Conservation (phyloP, 2,797 vertebrate species). For the Mus caroli region DNA sequence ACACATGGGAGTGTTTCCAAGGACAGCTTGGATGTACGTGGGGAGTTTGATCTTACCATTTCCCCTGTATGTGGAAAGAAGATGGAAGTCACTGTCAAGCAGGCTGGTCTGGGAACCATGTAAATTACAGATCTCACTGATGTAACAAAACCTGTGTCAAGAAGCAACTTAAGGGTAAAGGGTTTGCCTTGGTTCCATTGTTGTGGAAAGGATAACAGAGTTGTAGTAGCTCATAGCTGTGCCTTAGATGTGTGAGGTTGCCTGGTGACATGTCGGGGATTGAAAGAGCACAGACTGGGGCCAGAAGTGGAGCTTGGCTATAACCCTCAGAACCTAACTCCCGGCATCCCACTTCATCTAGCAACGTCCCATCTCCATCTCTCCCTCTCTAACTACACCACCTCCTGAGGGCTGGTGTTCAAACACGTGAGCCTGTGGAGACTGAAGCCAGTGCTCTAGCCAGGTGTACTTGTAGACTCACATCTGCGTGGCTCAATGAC, state of each 20-base stretch:
- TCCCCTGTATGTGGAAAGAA: not conserved
- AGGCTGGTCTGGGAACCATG: not conserved
- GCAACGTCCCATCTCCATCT: not conserved
- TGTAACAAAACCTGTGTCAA: not conserved
- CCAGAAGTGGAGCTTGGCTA: too few relatives aligned
- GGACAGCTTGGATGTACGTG: not conserved
- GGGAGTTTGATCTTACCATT: not conserved
- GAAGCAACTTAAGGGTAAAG: not conserved
- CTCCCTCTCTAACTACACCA: not conserved
- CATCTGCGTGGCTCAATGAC: accelerated
- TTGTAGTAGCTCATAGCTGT: too few relatives aligned
- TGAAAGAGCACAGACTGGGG: too few relatives aligned
- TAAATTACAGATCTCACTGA: not conserved
- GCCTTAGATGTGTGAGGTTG: too few relatives aligned
- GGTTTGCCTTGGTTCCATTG: not conserved
- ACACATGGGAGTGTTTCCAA: not conserved
- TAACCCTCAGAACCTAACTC: too few relatives aligned
- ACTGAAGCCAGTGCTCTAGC: not conserved
- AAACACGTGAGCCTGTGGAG: not conserved
- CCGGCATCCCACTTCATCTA: not conserved
- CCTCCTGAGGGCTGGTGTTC: not conserved
- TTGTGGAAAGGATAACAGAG: too few relatives aligned
- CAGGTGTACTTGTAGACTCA: too few relatives aligned
- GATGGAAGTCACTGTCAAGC: accelerated
- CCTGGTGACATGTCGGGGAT: too few relatives aligned